Percentiles rank a stretch among this genome's conserved stretches.
Evolutionary conservation across 2,113 vertebrate species (phyloP).

Genomic region (Mobula hypostoma): DNA sequence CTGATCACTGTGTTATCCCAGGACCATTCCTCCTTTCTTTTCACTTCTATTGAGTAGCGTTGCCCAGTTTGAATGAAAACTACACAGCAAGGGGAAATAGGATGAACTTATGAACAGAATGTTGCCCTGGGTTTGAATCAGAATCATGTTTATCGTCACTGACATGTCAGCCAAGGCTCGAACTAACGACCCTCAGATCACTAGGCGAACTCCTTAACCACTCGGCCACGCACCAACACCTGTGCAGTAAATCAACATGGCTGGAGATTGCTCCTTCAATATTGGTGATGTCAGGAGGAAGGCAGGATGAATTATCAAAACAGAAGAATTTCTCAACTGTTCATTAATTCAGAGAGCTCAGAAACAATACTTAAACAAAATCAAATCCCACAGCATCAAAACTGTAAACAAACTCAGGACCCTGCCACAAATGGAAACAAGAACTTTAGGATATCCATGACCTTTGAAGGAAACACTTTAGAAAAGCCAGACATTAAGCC

Average conservation of each 20-base stretch:
- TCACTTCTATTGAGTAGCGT: neutral
- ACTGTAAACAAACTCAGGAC: too few species aligned
- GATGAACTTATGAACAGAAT: neutral
- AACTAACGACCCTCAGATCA: too few species aligned
- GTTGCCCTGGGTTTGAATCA: neutral
- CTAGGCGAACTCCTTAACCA: too few species aligned
- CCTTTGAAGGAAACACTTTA: neutral
- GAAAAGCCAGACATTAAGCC: neutral
- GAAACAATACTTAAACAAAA: neutral
- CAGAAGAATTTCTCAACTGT: neutral
- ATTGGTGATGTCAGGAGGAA: too few species aligned
- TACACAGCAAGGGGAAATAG: neutral
- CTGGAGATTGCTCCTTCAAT: too few species aligned
- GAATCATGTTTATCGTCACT: too few species aligned
- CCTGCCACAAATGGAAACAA: neutral
- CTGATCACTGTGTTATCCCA: too few species aligned
- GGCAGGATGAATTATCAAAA: too few species aligned
- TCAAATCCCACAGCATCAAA: neutral
- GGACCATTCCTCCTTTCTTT: neutral
- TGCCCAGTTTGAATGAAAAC: neutral
- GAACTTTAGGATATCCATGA: neutral
- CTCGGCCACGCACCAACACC: too few species aligned
- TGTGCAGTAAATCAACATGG: too few species aligned
- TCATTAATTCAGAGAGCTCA: neutral
- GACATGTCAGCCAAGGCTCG: too few species aligned